Conservation (phyloP, 2,113 vertebrate genomes). For the Grantiella picta region DNA sequence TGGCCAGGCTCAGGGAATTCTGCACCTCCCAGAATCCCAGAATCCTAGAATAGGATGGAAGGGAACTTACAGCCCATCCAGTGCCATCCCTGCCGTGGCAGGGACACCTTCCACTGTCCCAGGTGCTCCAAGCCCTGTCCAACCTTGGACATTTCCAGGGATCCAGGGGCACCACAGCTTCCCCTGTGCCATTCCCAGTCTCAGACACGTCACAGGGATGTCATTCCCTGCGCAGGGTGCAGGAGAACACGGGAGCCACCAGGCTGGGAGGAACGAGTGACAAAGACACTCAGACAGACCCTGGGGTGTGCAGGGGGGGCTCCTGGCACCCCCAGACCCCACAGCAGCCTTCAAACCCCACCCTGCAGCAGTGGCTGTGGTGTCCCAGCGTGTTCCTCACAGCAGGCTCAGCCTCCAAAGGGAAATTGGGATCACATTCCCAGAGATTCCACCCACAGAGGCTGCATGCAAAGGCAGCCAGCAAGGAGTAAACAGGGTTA, state of each 20-base stretch:
- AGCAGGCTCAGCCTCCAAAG: neutral
- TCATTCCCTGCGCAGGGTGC: neutral
- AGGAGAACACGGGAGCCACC: neutral
- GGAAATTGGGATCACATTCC: neutral
- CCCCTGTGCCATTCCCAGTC: neutral
- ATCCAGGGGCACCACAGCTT: neutral
- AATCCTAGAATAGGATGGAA: fast-evolving
- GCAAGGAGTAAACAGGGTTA: neutral
- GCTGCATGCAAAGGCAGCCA: neutral
- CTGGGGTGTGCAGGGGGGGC: neutral
- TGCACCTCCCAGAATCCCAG: fast-evolving
- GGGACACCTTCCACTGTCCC: neutral
- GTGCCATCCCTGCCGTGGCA: neutral
- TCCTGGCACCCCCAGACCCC: no score
- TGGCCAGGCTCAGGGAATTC: neutral
- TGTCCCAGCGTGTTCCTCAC: neutral
- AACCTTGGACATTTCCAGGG: neutral
- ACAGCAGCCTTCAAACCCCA: no score
- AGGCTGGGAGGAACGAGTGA: neutral
- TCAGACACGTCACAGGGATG: neutral
- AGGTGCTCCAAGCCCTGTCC: neutral
- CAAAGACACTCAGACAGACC: neutral
- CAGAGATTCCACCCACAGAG: neutral
- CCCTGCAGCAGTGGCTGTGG: no score
- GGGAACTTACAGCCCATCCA: fast-evolving